Base-by-base conservation (phyloP, 1,140 invertebrate genomes). In the Eciton burchellii region DNA sequence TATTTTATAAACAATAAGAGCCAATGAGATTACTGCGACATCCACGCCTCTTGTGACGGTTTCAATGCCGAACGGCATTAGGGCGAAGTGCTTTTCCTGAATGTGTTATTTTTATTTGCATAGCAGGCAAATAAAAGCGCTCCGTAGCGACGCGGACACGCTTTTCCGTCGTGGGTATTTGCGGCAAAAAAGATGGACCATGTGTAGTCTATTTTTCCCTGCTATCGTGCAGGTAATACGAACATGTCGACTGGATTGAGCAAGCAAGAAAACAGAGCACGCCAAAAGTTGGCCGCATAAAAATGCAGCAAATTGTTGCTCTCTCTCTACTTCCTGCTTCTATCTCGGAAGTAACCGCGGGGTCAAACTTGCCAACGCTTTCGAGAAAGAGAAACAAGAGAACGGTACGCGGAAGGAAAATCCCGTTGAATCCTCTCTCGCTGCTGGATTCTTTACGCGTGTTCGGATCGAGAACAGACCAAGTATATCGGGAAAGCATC, bases 371-470 rank as follows among this genome's bases (percentile, higher is more conserved):
- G n/a, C 21, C 59, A 19, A 65, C 72, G 35, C 45, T 65, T 65
- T 76, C 43, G 4, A 16, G 26, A 8, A 45, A 49, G n/a, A 8
- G 12, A 63, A 63, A 63, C 72, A 76, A 63, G n/a, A 43, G 43
- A 16, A 21, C 35, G 0, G 24, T n/a, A 76, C 26, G 35, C 57
- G 26, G 52, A 4, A 19, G 43, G 24, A 45, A 68, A 79, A 56
- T 68, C 49, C 62, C n/a, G 16, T 54, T 21, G 63, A 35, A 57
- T 79, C 45, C 35, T 29, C 29, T 76, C 29, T 24, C 29, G 47
- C 29, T 5, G 49, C 19, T 45, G 19, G 49, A 79, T n/a, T n/a
- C 49, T 62, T 63, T 70, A 68, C 63, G 56, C 52, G 35, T 79
- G 45, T 79, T 29, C 63, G 14, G 45, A 43, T 68, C 41, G 41